phyloP scores from a whole-genome alignment of 2,113 vertebrate species.

The Cettia cetti region DNA sequence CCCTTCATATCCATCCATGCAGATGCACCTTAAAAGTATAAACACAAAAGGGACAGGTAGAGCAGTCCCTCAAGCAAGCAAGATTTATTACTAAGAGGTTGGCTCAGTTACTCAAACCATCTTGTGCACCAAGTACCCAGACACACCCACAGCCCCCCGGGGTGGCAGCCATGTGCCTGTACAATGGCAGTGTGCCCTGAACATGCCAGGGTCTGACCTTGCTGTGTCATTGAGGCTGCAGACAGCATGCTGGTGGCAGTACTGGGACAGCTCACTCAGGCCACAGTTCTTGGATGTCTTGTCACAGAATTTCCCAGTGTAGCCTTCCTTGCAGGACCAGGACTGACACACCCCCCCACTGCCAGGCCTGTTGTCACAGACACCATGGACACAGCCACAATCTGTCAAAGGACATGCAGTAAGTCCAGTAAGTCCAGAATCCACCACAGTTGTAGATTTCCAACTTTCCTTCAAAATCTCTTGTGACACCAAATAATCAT shows the following conservation, averaged over 20 bases:
- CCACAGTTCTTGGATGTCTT: conserved; percentile 72
- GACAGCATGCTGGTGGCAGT: conserved; percentile 84
- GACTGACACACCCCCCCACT: conserved; percentile 82
- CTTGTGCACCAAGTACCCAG: background rate
- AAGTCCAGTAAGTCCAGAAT: background rate
- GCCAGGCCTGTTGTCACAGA: conserved; percentile 94
- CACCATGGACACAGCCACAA: conserved; percentile 87
- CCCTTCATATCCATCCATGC: conserved; percentile 79
- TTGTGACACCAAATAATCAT: background rate
- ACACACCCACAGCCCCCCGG: background rate
- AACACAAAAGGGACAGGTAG: background rate
- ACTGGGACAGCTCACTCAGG: conserved; percentile 57
- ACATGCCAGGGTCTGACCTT: conserved; percentile 41
- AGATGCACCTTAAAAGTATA: conserved; percentile 68
- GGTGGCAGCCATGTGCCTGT: background rate
- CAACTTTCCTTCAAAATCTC: background rate
- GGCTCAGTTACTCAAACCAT: background rate
- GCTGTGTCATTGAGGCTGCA: conserved; percentile 65
- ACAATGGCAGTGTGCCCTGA: background rate
- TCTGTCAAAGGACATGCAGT: conserved; percentile 66
- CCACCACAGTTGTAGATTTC: background rate
- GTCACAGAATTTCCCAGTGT: conserved; percentile 85
- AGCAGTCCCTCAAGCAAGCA: background rate
- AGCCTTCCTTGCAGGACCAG: conserved; percentile 82
- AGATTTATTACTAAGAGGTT: background rate